Evolutionary conservation across 1,140 invertebrate species (phyloP), one percentile per base, ranked within the genome.

Genomic region (Belonocnema kinseyi): DNA sequence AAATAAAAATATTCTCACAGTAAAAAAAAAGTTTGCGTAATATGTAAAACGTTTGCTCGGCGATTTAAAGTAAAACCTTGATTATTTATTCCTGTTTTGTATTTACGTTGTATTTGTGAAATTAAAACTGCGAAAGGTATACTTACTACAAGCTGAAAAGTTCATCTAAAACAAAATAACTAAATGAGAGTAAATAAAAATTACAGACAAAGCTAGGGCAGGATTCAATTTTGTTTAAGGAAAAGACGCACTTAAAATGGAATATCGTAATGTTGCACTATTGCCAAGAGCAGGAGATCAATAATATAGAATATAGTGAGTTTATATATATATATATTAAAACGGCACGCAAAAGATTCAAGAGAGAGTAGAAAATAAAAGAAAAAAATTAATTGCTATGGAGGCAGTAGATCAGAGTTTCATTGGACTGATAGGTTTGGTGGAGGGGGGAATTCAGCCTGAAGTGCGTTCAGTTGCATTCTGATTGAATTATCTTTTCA

Each of bases 401-500:
- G n/a, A 40, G 21, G 33, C 33, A 26, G 58, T 16, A 21, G 33
- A 33, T 14, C 58, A 66, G 33, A 33, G 16, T 66, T 40, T 7
- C 26, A 33, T 14, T 3, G 13, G 13, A 17, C n/a, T 17, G 53
- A 19, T 21, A n/a, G 10, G 13, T 17, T 21, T 10, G 17, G 26
- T 0, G 56, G 26, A 19, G 19, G 26, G 33, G 33, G 26, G 21
- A 33, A 16, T 66, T 14, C 17, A 19, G 58, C 58, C 26, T 66
- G 26, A 66, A 66, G 33, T 66, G 58, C 58, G 14, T 66, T 66
- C 58, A 66, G 40, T 66, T 66, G 58, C 58, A 66, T 66, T 66
- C 33, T 66, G 21, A 66, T 66, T 66, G 13, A 33, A 66, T 58
- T 58, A 58, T 11, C 56, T 58, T 58, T 58, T 58, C 19, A 58